phyloP scores from a whole-genome alignment of 2,888 invertebrate genomes.

The Ephialtes manifestator region DNA sequence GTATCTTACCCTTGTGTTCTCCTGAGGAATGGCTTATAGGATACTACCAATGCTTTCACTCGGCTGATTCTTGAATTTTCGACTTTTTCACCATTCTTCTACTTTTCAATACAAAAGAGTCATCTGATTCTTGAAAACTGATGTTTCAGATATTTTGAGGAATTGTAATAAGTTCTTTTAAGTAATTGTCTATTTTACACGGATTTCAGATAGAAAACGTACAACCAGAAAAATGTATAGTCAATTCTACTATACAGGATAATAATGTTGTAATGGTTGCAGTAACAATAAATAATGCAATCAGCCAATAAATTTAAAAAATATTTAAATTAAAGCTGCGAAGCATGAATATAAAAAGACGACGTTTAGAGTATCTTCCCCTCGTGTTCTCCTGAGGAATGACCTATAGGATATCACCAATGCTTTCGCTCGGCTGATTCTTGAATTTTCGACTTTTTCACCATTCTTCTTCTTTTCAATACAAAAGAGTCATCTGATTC shows the following conservation, averaged over 20 bases:
- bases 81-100: neutral
- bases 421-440: constrained; percentile 8
- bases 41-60: neutral
- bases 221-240: no score
- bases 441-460: neutral
- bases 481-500: neutral
- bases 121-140: neutral
- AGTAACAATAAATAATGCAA: no score
- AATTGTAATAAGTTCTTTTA: no score
- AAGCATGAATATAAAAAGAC: constrained; percentile 49
- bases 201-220: no score
- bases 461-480: neutral
- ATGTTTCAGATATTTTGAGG: neutral
- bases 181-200: no score
- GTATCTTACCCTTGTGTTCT: constrained; percentile 15
- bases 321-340: constrained; percentile 41
- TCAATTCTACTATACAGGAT: no score
- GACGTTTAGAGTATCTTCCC: constrained; percentile 8
- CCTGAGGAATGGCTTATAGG: neutral
- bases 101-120: neutral
- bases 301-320: no score
- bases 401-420: neutral
- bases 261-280: no score
- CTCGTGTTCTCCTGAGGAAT: constrained; percentile 8
- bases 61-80: constrained; percentile 1